phyloP scores from a whole-genome alignment of 2,113 vertebrate genomes.

The Crotalus tigris region DNA sequence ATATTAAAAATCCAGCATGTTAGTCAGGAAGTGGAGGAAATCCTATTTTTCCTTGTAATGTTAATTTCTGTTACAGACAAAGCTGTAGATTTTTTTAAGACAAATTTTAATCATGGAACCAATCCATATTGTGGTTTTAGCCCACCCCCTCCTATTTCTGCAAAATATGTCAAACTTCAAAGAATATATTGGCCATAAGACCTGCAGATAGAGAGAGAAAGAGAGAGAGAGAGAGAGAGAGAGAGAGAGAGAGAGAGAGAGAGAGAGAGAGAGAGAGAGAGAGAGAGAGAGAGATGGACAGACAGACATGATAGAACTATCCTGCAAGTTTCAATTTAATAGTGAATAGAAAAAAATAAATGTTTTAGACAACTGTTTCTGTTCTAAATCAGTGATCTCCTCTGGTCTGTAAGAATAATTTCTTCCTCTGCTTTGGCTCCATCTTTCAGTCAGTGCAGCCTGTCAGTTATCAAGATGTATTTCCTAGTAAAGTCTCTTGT shows the following conservation, averaged over 20 bases:
- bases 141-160: slow-evolving; percentile 48
- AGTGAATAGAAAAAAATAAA: slow-evolving; percentile 52
- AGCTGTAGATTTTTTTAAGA: slow-evolving; percentile 9
- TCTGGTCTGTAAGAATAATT: slow-evolving; percentile 34
- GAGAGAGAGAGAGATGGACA: no score
- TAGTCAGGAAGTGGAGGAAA: not conserved
- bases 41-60: not conserved
- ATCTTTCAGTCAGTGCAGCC: slow-evolving; percentile 39
- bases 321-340: slow-evolving; percentile 62
- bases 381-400: slow-evolving; percentile 23
- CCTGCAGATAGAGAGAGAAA: slow-evolving; percentile 48
- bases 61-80: slow-evolving; percentile 1
- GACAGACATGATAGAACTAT: not conserved
- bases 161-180: slow-evolving; percentile 60
- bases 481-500: not conserved
- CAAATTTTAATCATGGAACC: slow-evolving; percentile 26
- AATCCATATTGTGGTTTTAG: slow-evolving; percentile 43
- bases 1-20: not conserved
- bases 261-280: no score
- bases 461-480: slow-evolving; percentile 19
- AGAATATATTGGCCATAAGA: slow-evolving; percentile 58
- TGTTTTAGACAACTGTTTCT: slow-evolving; percentile 33
- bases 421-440: slow-evolving; percentile 11
- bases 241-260: no score
- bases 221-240: no score